Evolutionary conservation across 2,113 vertebrate genomes (phyloP).

Genomic region (Sceloporus tristichus): DNA sequence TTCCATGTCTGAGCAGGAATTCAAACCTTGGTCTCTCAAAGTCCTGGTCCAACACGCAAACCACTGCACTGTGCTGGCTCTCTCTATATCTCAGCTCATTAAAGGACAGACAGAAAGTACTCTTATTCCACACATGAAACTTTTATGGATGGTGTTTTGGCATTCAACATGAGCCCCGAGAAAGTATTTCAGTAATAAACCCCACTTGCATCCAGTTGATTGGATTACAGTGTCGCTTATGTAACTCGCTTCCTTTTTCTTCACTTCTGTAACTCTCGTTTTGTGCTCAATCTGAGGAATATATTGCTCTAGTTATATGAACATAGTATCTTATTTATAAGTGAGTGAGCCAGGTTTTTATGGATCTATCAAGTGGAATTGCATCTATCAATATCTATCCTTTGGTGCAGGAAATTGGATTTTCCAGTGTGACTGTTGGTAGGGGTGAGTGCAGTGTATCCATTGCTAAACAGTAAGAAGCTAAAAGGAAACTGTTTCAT

Average conservation of each 20-base stretch:
- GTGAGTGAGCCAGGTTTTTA: slow-evolving; percentile 6
- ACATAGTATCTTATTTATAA: slow-evolving; percentile 25
- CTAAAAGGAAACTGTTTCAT: slow-evolving; percentile 14
- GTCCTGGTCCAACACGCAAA: no score
- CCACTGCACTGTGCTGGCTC: no score
- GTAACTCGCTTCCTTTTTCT: background rate
- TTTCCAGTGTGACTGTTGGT: background rate
- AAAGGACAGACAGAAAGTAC: background rate
- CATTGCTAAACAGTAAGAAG: background rate
- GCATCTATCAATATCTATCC: slow-evolving; percentile 18
- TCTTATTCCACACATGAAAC: background rate
- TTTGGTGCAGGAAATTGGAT: slow-evolving; percentile 25
- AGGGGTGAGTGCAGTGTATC: background rate
- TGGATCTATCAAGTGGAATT: slow-evolving; percentile 22
- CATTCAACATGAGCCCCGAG: background rate
- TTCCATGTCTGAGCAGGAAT: no score
- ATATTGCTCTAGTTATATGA: slow-evolving; percentile 20
- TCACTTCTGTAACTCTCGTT: background rate
- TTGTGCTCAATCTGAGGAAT: slow-evolving; percentile 17
- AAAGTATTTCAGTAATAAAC: slow-evolving; percentile 4
- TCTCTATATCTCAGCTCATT: background rate
- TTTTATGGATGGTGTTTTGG: background rate
- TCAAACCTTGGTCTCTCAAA: no score
- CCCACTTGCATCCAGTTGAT: background rate
- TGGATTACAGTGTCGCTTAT: slow-evolving; percentile 8